Conservation (phyloP, 2,888 invertebrate genomes). For the Chymomyza procnemis region DNA sequence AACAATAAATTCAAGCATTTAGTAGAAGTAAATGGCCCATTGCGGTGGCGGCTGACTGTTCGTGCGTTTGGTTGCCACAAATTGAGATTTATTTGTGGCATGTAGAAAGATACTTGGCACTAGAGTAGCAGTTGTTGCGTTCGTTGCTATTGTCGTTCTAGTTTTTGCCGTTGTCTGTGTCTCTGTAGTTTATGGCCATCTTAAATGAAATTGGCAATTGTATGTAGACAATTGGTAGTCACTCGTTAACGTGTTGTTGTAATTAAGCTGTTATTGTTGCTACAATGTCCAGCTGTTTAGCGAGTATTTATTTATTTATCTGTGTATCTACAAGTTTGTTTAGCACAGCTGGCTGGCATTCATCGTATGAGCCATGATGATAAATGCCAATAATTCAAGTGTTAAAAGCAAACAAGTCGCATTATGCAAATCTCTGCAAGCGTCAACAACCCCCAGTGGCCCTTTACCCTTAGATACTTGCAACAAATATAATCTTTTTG, state of each 20-base stretch:
- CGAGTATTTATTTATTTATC: not conserved
- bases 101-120: not conserved
- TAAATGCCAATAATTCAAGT: conserved; percentile 66
- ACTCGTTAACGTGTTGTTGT: conserved; percentile 61
- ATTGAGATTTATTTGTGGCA: not conserved
- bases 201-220: conserved; percentile 68
- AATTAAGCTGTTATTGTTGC: conserved; percentile 60
- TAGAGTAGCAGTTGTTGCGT: conserved; percentile 20
- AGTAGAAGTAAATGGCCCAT: conserved; percentile 60
- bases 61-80: not conserved
- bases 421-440: conserved; percentile 64
- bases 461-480: not conserved
- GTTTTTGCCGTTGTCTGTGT: conserved; percentile 24
- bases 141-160: conserved; percentile 26
- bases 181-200: conserved; percentile 50
- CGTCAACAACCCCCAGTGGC: conserved; percentile 11
- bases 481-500: conserved; percentile 21
- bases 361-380: conserved; percentile 24
- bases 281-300: conserved; percentile 19
- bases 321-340: conserved; percentile 1
- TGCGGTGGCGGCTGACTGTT: conserved; percentile 58
- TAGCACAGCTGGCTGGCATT: conserved; percentile 10
- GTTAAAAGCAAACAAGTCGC: conserved; percentile 54
- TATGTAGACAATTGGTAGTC: conserved; percentile 60
- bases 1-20: conserved; percentile 56